Conservation (phyloP, 2,888 invertebrate genomes). For the Coelinius sp. region DNA sequence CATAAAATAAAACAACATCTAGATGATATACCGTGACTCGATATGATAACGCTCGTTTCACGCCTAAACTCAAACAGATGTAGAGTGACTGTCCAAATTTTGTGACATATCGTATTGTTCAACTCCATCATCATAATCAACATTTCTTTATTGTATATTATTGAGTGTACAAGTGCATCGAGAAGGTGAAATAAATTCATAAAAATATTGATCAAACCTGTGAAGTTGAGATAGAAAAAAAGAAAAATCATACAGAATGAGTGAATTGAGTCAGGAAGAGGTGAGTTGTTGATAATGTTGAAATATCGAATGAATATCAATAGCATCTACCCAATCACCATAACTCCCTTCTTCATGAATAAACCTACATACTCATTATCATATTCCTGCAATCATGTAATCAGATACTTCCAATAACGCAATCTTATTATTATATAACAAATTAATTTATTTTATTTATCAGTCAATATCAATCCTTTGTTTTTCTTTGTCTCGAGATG, state of each 20-base stretch:
- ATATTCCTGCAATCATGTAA: neutral
- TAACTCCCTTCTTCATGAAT: constrained; percentile 31
- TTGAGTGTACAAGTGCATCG: constrained; percentile 28
- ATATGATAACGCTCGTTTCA: constrained; percentile 51
- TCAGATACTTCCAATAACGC: constrained; percentile 20
- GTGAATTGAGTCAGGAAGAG: constrained; percentile 91
- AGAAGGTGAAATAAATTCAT: neutral
- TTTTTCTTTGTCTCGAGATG: neutral
- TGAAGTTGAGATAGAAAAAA: neutral
- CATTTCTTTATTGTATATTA: constrained; percentile 46
- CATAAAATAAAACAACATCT: no score
- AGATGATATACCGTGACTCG: constrained; percentile 54
- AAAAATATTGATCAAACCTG: neutral
- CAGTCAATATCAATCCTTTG: neutral
- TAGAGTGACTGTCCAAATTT: constrained; percentile 67
- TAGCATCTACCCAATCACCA: constrained; percentile 41
- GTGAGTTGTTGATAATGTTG: constrained; percentile 72
- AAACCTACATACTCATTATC: neutral
- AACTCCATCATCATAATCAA: constrained; percentile 40
- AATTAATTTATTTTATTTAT: neutral
- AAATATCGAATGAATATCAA: constrained; percentile 43
- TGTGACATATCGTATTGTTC: constrained; percentile 62
- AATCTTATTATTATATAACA: neutral
- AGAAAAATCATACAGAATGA: constrained; percentile 73
- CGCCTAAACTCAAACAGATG: constrained; percentile 68